Percentiles rank a stretch among this genome's conserved stretches.
phyloP scores from a whole-genome alignment of 2,113 vertebrate genomes.

The Nothobranchius kuhntae region DNA sequence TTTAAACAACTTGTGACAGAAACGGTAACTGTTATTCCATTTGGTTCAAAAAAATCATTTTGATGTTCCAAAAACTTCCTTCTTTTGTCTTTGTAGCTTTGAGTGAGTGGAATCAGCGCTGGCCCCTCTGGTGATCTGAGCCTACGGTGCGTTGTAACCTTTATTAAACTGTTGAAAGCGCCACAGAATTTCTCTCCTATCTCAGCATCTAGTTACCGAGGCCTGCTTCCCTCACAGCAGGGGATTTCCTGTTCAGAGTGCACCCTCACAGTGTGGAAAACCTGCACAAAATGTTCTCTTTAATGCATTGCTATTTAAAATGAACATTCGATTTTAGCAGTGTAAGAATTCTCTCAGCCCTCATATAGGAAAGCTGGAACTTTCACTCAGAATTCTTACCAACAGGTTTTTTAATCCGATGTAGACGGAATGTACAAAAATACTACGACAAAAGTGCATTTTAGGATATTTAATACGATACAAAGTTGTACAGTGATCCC shows the following conservation, averaged over 20 bases:
- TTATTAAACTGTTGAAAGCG: slow-evolving; percentile 31
- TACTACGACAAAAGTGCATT: no score
- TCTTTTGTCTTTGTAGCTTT: slow-evolving; percentile 7
- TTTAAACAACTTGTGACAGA: slow-evolving; percentile 1
- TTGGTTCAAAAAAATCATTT: background rate
- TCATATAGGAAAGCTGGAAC: no score
- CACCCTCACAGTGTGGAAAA: slow-evolving; percentile 35
- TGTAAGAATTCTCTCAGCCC: no score
- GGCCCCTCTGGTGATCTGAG: slow-evolving; percentile 20
- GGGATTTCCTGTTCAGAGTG: slow-evolving; percentile 21
- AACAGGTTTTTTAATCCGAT: no score
- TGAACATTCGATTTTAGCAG: slow-evolving; percentile 11
- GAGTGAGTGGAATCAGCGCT: slow-evolving; percentile 15
- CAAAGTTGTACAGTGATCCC: no score
- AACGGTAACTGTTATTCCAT: background rate
- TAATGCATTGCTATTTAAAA: slow-evolving; percentile 18
- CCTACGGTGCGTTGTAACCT: slow-evolving; percentile 13
- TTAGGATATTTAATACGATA: no score
- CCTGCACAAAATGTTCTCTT: slow-evolving; percentile 34
- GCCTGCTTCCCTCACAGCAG: slow-evolving; percentile 1
- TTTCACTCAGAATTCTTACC: no score
- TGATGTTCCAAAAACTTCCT: background rate
- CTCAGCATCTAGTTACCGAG: slow-evolving; percentile 20
- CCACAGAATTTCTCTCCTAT: slow-evolving; percentile 36
- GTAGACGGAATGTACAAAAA: no score